Evolutionary conservation across 2,888 invertebrate genomes (phyloP), one percentile per base, ranked within the genome.

Genomic region (Andricus quercusramuli): DNA sequence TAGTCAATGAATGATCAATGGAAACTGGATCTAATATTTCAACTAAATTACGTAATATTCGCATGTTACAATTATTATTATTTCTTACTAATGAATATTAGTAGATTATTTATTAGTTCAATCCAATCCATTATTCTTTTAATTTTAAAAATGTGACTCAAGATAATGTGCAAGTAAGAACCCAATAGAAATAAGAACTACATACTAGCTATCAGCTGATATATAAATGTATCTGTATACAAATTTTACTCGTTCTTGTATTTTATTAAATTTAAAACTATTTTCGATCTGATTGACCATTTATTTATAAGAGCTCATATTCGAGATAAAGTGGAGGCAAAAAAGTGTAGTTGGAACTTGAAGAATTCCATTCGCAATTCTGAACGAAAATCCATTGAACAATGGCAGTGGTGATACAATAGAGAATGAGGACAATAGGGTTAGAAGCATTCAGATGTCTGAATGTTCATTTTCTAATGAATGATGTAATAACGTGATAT

Each of bases 391-490:
- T 67, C 4, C 13, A 13, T 22, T 22, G 11, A 47, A 47, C 67
- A 25, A 47, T 68, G 22, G 15, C 17, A 70, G 2, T 29, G 47
- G 15, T 1, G 32, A 74, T 2, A 74, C 51, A 56, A 74, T 47
- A 15, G 44, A 22, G n/a, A 67, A 67, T 1, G 5, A 67, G 15
- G 22, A 67, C 41, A 44, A 67, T 22, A 44, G 67, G 22, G 22
- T 68, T n/a, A 41, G 41, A 68, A 25, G 47, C 17, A 44, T 68
- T 6, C 47, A 5, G 68, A 44, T 68, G 25, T 47, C 13, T 68
- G 44, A 47, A 44, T 22, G 44, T 37, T 68, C 68, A 68, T 47
- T 47, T 68, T 37, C 8, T 68, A 47, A 68, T 44, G 6, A 25
- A 37, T 47, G 11, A 68, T 68, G 47, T 44, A 25, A 62, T 25